Percentiles rank a stretch among this genome's conserved stretches.
phyloP scores from a whole-genome alignment of 2,888 invertebrate genomes.

The Ametastegia equiseti region DNA sequence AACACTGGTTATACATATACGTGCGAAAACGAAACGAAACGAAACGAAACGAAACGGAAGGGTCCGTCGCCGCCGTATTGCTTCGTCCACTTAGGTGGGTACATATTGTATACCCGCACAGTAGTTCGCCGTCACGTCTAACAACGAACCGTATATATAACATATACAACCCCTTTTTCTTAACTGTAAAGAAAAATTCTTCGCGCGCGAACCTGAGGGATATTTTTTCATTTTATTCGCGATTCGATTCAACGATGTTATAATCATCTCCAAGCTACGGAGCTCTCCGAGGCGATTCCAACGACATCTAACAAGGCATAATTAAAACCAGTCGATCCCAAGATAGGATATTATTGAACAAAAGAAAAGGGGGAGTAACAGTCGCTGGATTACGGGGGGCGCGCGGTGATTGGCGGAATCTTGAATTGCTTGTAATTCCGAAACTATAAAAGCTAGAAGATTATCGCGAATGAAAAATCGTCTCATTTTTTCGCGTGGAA shows the following conservation, averaged over 20 bases:
- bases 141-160: neutral
- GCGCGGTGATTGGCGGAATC: neutral
- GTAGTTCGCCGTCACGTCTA: neutral
- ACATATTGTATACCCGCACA: conserved; percentile 11
- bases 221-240: neutral
- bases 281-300: neutral
- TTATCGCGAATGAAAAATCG: neutral
- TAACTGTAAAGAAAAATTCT: neutral
- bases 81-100: neutral
- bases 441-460: neutral
- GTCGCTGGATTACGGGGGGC: neutral
- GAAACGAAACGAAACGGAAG: conserved; percentile 23
- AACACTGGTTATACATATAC: neutral
- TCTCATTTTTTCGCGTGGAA: neutral
- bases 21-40: conserved; percentile 20
- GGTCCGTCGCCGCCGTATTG: neutral
- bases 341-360: neutral
- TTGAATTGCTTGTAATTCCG: neutral
- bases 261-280: neutral
- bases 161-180: neutral
- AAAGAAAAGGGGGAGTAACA: neutral
- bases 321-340: neutral
- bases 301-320: neutral
- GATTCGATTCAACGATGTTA: neutral
- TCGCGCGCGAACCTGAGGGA: neutral